Conservation (phyloP, 2,888 invertebrate species). For the Rhorus exstirpatorius region DNA sequence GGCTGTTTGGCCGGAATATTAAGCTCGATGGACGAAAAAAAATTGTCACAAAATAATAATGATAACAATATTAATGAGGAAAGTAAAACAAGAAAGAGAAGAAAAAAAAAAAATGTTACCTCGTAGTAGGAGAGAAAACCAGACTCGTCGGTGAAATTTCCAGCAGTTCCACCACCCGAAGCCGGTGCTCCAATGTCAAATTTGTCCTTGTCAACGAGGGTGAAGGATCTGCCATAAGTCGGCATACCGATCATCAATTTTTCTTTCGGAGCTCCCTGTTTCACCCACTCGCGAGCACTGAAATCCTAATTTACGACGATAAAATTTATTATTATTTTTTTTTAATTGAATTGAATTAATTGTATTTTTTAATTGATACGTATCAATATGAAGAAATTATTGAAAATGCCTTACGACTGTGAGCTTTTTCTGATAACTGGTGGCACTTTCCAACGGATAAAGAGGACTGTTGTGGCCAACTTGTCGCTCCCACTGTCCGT, state of each 20-base stretch:
- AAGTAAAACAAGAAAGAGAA: too few relatives aligned
- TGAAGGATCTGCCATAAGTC: conserved; percentile 97
- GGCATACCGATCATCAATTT: conserved; percentile 97
- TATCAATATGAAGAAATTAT: neutral
- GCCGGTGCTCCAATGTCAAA: conserved; percentile 95
- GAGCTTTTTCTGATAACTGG: conserved; percentile 96
- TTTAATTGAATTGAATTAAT: neutral
- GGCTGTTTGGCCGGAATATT: too few relatives aligned
- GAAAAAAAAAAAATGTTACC: conserved; percentile 85
- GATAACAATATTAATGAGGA: conserved; percentile 42
- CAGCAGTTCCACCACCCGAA: conserved; percentile 95
- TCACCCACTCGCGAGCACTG: conserved; percentile 96
- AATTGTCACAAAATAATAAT: neutral
- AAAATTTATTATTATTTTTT: conserved; percentile 41
- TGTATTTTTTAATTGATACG: conserved; percentile 12
- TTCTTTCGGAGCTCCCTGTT: conserved; percentile 96
- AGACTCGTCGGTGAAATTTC: conserved; percentile 95
- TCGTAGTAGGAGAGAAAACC: conserved; percentile 98
- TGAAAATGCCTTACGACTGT: conserved; percentile 91
- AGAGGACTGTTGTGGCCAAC: conserved; percentile 97
- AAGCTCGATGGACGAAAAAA: too few relatives aligned
- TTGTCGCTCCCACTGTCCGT: conserved; percentile 97
- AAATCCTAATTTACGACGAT: conserved; percentile 89
- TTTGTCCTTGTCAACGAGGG: conserved; percentile 91
- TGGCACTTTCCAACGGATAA: conserved; percentile 95